Evolutionary conservation across 2,113 vertebrate species (phyloP).

Genomic region (Alligator sinensis): DNA sequence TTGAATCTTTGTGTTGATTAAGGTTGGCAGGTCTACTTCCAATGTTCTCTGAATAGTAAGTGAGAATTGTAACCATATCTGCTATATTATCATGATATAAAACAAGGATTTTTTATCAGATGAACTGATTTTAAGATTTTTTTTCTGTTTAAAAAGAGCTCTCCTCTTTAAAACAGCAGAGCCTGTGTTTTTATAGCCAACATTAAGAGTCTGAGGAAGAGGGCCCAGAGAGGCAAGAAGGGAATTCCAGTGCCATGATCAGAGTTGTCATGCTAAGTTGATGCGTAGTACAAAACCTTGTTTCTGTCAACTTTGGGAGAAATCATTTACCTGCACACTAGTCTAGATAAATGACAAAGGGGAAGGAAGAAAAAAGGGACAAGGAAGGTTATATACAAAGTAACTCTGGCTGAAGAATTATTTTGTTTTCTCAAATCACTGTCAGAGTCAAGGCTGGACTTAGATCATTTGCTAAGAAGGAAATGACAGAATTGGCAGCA

Average conservation of each 20-base stretch:
- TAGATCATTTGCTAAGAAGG: neutral
- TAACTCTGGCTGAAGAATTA: neutral
- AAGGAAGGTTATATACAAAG: neutral
- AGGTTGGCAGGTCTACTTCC: neutral
- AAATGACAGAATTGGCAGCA: neutral
- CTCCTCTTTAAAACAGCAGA: constrained; percentile 17
- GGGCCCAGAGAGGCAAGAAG: neutral
- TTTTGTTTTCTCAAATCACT: constrained; percentile 23
- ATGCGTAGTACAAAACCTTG: accelerated
- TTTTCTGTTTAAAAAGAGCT: constrained; percentile 18
- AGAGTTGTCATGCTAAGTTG: neutral
- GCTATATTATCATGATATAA: neutral
- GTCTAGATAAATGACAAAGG: neutral
- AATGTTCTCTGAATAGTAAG: neutral
- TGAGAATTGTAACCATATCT: constrained; percentile 15
- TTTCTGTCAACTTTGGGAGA: neutral
- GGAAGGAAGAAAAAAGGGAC: neutral
- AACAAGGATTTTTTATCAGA: neutral
- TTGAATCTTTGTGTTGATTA: neutral
- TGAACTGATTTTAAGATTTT: constrained; percentile 13
- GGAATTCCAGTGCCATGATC: neutral
- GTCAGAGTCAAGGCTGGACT: neutral
- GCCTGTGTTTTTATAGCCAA: neutral
- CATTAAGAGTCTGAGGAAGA: neutral
- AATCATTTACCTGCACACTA: neutral